These are phyloP conservation scores for Torymus aiolomorphi DNA, from an alignment of 2,888 invertebrate genomes.

Conservation along the genomic window DNA sequence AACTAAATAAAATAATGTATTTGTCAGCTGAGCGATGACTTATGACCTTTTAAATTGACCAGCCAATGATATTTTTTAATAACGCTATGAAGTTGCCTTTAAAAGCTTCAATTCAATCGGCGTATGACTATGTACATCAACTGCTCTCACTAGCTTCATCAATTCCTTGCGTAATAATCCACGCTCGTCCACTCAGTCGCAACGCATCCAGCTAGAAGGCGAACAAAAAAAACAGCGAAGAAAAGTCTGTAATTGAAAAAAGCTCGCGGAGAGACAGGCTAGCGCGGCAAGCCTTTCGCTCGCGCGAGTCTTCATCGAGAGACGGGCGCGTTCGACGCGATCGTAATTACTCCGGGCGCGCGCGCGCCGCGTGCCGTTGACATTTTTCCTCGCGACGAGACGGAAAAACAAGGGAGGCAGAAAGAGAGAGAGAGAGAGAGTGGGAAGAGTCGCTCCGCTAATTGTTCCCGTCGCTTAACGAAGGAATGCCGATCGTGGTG, in stretches of 20 bases:
- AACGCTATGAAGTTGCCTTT: no score
- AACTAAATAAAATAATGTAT: no score
- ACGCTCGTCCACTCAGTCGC: neutral
- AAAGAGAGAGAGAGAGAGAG: constrained; percentile 1
- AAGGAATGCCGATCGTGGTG: constrained; percentile 49
- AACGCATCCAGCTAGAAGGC: neutral
- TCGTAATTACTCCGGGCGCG: constrained; percentile 50
- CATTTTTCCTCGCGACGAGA: constrained; percentile 40
- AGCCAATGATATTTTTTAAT: no score
- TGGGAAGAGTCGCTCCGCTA: constrained; percentile 27
- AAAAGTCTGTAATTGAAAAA: constrained; percentile 49
- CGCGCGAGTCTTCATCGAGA: constrained; percentile 47
- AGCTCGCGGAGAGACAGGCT: neutral
- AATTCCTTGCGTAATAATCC: no score
- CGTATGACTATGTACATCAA: no score
- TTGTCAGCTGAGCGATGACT: no score
- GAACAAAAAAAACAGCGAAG: constrained; percentile 27
- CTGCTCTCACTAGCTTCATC: no score
- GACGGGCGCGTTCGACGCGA: constrained; percentile 46
- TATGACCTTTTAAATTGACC: no score
- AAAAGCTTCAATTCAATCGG: no score
- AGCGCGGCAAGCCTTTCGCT: constrained; percentile 31
- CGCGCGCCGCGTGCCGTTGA: constrained; percentile 39
- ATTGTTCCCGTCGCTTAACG: constrained; percentile 52
- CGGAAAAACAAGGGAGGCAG: neutral